Conservation (phyloP, 2,888 invertebrate species). For the Aproaerema taeniolella region DNA sequence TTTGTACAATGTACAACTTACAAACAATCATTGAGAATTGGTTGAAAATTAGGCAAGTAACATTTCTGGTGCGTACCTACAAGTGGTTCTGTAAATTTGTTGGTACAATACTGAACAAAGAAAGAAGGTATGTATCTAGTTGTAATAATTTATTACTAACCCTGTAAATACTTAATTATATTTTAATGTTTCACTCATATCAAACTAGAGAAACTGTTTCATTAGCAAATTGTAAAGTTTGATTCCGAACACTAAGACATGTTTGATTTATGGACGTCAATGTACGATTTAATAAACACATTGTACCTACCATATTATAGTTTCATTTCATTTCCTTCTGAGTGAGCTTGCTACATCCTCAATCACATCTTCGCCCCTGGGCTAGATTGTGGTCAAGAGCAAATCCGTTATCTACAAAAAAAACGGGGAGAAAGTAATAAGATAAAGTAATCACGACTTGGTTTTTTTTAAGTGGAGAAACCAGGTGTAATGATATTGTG, state of each 20-base stretch:
- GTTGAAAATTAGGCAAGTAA: constrained; percentile 43
- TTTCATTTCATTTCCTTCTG: constrained; percentile 3
- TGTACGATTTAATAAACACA: constrained; percentile 73
- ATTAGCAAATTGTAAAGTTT: constrained; percentile 66
- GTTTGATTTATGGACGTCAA: constrained; percentile 66
- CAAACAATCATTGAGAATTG: too few relatives aligned
- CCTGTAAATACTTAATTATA: constrained; percentile 69
- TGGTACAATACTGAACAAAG: constrained; percentile 40
- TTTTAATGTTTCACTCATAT: constrained; percentile 73
- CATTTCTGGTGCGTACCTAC: constrained; percentile 40
- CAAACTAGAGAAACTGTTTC: constrained; percentile 69
- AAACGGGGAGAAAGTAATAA: too few relatives aligned
- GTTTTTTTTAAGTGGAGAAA: too few relatives aligned
- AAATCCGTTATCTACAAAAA: too few relatives aligned
- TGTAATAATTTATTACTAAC: constrained; percentile 49
- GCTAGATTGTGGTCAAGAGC: too few relatives aligned
- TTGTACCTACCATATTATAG: constrained; percentile 36
- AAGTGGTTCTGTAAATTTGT: constrained; percentile 44
- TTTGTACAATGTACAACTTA: too few relatives aligned
- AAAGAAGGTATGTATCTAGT: constrained; percentile 46
- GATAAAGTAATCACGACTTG: too few relatives aligned
- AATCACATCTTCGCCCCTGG: too few relatives aligned
- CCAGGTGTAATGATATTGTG: too few relatives aligned
- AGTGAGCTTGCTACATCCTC: too few relatives aligned
- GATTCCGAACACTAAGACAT: constrained; percentile 56